phyloP scores from a whole-genome alignment of 2,888 invertebrate genomes.

The Epirrhoe alternata region DNA sequence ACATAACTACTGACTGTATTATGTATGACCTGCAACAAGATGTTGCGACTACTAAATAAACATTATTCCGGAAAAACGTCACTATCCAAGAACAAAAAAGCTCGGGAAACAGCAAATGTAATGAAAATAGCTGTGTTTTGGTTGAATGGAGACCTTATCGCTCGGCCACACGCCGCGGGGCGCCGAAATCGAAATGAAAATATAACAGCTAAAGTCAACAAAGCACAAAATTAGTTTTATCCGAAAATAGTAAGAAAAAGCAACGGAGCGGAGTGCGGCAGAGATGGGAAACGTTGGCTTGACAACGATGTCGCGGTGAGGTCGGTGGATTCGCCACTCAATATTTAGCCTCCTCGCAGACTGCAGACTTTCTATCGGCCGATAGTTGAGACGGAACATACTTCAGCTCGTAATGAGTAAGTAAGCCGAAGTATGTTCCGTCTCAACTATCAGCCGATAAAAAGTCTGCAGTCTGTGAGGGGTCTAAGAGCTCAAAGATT shows the following conservation, averaged over 20 bases:
- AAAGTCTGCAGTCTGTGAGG: too few relatives aligned
- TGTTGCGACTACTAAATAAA: too few relatives aligned
- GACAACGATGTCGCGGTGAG: conserved; percentile 38
- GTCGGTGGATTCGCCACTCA: conserved; percentile 12
- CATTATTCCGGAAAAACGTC: conserved; percentile 5
- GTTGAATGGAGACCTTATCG: conserved; percentile 54
- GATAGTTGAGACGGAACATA: too few relatives aligned
- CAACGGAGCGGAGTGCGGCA: conserved; percentile 60
- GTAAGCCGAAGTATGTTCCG: too few relatives aligned
- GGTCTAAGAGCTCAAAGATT: too few relatives aligned
- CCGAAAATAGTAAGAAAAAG: conserved; percentile 72
- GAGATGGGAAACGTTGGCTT: conserved; percentile 57
- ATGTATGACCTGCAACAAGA: too few relatives aligned
- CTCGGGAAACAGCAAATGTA: conserved; percentile 42
- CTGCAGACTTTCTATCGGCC: too few relatives aligned
- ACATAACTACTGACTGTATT: too few relatives aligned
- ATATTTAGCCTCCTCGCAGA: background rate
- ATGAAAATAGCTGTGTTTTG: conserved; percentile 55
- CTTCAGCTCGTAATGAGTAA: too few relatives aligned
- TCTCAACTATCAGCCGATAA: too few relatives aligned
- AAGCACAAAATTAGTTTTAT: conserved; percentile 82
- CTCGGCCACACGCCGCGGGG: conserved; percentile 50
- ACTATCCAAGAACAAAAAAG: conserved; percentile 9
- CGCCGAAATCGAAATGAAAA: conserved; percentile 67
- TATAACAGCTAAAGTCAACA: conserved; percentile 77